Percentiles rank a stretch among this genome's conserved stretches.
Evolutionary conservation across 1,140 invertebrate species (phyloP).

Genomic region (Elysia chlorotica): DNA sequence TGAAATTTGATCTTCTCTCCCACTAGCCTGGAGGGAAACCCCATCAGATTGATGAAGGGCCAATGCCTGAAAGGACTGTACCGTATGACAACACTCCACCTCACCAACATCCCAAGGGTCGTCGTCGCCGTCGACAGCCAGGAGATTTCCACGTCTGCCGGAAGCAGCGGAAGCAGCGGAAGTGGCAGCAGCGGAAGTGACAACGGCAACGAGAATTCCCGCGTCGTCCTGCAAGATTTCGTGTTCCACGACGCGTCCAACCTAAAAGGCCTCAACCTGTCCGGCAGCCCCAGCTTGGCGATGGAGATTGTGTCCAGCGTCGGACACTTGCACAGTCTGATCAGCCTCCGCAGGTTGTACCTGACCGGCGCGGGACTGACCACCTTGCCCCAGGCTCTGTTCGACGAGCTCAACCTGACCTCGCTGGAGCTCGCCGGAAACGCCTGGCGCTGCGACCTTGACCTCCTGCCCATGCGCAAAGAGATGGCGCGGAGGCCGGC

Average conservation of each 20-base stretch:
- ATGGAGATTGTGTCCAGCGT: conserved; percentile 68
- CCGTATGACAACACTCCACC: no score
- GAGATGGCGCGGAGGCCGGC: conserved; percentile 49
- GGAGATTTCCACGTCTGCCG: conserved; percentile 48
- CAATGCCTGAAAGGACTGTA: no score
- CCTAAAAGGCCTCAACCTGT: conserved; percentile 74
- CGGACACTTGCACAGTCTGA: conserved; percentile 71
- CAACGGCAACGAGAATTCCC: conserved; percentile 69
- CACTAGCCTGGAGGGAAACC: background rate
- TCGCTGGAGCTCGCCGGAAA: conserved; percentile 58
- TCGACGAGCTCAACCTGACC: conserved; percentile 68
- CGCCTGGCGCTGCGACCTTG: conserved; percentile 58
- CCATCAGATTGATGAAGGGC: background rate
- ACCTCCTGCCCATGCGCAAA: conserved; percentile 49
- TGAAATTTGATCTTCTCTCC: no score
- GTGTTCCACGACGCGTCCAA: conserved; percentile 65
- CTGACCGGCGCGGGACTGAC: conserved; percentile 68
- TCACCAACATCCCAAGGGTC: background rate
- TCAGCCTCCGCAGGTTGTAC: conserved; percentile 30
- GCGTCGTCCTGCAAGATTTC: conserved; percentile 61
- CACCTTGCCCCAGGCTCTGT: conserved; percentile 68
- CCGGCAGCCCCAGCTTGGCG: conserved; percentile 74
- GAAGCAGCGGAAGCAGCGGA: conserved; percentile 57
- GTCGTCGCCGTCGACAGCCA: conserved; percentile 60
- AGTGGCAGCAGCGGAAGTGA: conserved; percentile 68